Base-by-base conservation (phyloP, 1,140 invertebrate genomes). In the Phortica variegata region DNA sequence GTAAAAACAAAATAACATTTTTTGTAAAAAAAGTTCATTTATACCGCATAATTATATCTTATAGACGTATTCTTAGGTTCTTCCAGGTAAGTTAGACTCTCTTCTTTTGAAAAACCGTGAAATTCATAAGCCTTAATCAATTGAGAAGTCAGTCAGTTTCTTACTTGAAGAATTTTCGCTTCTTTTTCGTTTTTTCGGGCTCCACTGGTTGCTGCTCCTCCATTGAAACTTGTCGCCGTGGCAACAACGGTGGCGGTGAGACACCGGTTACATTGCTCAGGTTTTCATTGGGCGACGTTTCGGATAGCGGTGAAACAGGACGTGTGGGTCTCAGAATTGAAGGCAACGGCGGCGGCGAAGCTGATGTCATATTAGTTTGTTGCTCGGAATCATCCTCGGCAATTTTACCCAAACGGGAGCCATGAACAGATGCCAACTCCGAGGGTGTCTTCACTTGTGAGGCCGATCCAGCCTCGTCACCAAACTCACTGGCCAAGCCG, bases 401-500 rank as follows among this genome's bases (percentile, higher is more conserved):
- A 26, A 73, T 73, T 38, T 56, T 60, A 26, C 50, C 70, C 39
- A 73, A 43, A 21, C 65, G 54, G 3, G 70, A 70, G 1, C 65
- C 62, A 19, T 73, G 70, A 13, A 73, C 56, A 5, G 70, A 73
- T 6, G 70, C 62, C 20, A 74, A 13, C 43, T 73, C 71, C 29
- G 71, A 69, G 1, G 70, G 66, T 0, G 66, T 69, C 46, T 68
- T 68, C 0, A 56, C 5, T 39, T 71, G 66, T 1, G 63, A 68
- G 15, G n/a, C n/a, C 3, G 52, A 49, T 12, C 58, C 61, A 6
- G 29, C 39, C 16, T 68, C 54, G n/a, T 65, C 72, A 8, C 61
- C 69, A 12, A 61, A 53, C 23, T 73, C 68, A 21, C 68, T 72
- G 3, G 83, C 80, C 3, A 91, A 80, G 49, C 84, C 83, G 16